phyloP scores from a whole-genome alignment of 2,888 invertebrate genomes.

The Platycheirus albimanus region DNA sequence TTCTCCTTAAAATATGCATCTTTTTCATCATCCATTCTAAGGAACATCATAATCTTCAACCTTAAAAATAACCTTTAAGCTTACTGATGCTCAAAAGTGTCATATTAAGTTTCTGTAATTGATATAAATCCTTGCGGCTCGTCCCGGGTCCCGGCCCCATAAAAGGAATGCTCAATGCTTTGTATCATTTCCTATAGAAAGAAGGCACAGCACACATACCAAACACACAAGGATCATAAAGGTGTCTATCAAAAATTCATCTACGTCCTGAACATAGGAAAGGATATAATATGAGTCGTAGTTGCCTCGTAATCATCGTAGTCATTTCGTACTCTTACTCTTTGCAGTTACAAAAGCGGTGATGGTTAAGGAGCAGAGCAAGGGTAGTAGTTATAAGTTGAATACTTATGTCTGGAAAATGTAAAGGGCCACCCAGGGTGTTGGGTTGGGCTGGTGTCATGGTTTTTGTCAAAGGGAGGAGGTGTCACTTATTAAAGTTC shows the following conservation, averaged over 20 bases:
- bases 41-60: slow-evolving; percentile 26
- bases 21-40: neutral
- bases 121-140: slow-evolving; percentile 61
- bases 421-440: slow-evolving; percentile 30
- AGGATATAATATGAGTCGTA: too few relatives aligned
- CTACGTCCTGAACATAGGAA: slow-evolving; percentile 22
- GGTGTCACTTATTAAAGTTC: slow-evolving; percentile 64
- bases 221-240: slow-evolving; percentile 33
- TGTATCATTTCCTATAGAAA: slow-evolving; percentile 45
- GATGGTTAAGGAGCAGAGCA: neutral
- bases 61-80: slow-evolving; percentile 45
- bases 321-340: neutral
- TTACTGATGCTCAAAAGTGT: slow-evolving; percentile 55
- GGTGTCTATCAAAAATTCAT: slow-evolving; percentile 72
- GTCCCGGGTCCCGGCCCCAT: neutral
- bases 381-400: slow-evolving; percentile 26
- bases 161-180: slow-evolving; percentile 35
- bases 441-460: slow-evolving; percentile 4
- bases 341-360: neutral
- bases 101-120: slow-evolving; percentile 72
- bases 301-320: too few relatives aligned
- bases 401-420: slow-evolving; percentile 22
- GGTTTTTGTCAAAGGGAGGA: neutral
- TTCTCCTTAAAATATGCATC: slow-evolving; percentile 12
- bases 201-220: slow-evolving; percentile 11